Base-by-base conservation (phyloP, 2,888 invertebrate genomes). In the Nasonovia ribisnigri region DNA sequence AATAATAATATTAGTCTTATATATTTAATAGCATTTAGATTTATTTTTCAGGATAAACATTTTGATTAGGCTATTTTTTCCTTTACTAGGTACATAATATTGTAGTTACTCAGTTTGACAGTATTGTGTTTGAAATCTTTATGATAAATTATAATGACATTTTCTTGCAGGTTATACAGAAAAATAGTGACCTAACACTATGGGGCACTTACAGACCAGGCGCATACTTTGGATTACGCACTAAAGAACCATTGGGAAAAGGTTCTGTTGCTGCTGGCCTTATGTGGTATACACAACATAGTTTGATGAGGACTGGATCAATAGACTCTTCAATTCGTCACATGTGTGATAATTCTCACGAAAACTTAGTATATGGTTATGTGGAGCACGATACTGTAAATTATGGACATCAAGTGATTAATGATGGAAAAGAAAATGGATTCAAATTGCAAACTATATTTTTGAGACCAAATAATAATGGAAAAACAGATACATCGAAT, bases 181-280 rank as follows among this genome's bases (percentile, higher is more conserved):
- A 97, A n/a, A 98, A 98, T 0, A 95, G 98, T 84, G 97, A 97
- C 0, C 97, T 98, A 26, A 96, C 97, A 86, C 98, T 97, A 96
- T 99, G 99, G 99, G 99, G 99, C 20, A 97, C 98, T 0, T 99
- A 99, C 96, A 96, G 99, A 48, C 97, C 99, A 0, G 98, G 98
- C 0, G 97, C 97, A 4, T 99, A 99, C 96, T 97, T 99, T 96
- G 99, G 99, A 0, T 96, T 99, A 95, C 98, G 99, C 96, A 98
- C 98, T 0, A 96, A 99, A 92, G 98, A 98, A 95, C 98, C 98
- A 0, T 26, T 67, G n/a, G 90, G 42, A 6, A 48, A 51, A 90
- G 96, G 97, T 93, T 99, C 99, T 0, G 97, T 99, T 1, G 97
- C 99, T 0, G 97, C 98, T 95, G 99, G 99, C 0, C 96, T 99